Conservation (phyloP, 2,113 vertebrate species). For the Nyctereutes procyonoides region DNA sequence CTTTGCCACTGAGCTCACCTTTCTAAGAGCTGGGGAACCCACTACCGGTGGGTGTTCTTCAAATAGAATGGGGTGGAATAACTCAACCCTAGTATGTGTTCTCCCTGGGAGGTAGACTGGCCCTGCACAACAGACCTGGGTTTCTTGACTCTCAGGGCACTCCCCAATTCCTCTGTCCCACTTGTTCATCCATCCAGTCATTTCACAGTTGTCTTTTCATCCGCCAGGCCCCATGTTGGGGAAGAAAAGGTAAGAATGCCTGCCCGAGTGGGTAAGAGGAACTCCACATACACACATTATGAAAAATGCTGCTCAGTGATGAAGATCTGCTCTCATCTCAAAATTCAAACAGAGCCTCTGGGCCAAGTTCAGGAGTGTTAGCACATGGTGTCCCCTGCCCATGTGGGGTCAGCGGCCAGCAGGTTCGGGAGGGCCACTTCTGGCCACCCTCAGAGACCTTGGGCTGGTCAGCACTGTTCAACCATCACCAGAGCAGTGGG, state of each 20-base stretch:
- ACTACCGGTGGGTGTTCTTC: not conserved
- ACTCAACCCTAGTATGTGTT: not conserved
- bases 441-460: not conserved
- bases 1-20: not conserved
- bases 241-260: not conserved
- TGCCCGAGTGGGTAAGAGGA: not conserved
- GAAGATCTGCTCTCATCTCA: not conserved
- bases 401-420: accelerated
- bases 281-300: not conserved
- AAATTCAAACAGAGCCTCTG: not conserved
- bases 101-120: not conserved
- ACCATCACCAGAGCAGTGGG: not conserved
- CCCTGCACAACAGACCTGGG: not conserved
- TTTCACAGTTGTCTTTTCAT: not conserved
- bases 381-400: accelerated
- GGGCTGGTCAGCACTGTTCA: not conserved
- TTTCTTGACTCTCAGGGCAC: not conserved
- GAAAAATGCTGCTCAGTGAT: not conserved
- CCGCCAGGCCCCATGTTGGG: not conserved
- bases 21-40: not conserved
- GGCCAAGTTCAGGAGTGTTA: not conserved
- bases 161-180: not conserved
- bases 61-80: not conserved
- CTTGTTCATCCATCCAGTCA: not conserved
- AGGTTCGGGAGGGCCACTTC: not conserved